These are phyloP conservation scores for Hypsibius dujardini DNA, from an alignment of 1,140 invertebrate genomes.

Conservation along the genomic window DNA sequence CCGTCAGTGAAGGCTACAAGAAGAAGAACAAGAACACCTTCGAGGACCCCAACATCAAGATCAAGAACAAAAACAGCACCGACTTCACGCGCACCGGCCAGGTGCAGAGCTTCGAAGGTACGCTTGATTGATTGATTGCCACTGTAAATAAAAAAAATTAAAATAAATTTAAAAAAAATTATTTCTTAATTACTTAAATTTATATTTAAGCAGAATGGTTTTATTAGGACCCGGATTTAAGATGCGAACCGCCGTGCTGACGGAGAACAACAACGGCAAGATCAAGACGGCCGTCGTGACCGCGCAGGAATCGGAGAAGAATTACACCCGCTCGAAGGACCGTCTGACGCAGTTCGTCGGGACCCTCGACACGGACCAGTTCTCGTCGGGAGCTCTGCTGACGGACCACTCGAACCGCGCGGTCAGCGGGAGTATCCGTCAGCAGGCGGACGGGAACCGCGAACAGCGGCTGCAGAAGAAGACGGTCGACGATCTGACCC, in stretches of 20 bases:
- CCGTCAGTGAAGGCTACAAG: slow-evolving; percentile 6
- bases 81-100: slow-evolving; percentile 2
- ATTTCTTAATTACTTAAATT: no score
- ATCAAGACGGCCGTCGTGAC: not conserved
- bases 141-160: no score
- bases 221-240: not conserved
- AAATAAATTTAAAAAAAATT: no score
- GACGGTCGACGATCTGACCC: not conserved
- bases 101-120: slow-evolving; percentile 13
- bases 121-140: no score
- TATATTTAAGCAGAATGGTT: no score
- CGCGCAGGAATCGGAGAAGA: not conserved
- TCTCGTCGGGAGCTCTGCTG: slow-evolving; percentile 8
- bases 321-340: not conserved
- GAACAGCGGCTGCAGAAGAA: not conserved
- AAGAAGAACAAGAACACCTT: slow-evolving; percentile 15
- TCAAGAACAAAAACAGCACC: slow-evolving; percentile 7
- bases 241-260: slow-evolving; percentile 13
- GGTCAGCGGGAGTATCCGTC: slow-evolving; percentile 5
- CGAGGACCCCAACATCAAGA: not conserved
- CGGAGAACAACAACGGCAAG: slow-evolving; percentile 6
- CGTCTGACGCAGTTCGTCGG: slow-evolving; percentile 15
- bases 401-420: slow-evolving; percentile 1
- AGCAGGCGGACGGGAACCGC: slow-evolving; percentile 4
- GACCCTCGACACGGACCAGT: not conserved